Base-by-base conservation (phyloP, 2,797 vertebrate species). In the Helostoma temminkii region DNA sequence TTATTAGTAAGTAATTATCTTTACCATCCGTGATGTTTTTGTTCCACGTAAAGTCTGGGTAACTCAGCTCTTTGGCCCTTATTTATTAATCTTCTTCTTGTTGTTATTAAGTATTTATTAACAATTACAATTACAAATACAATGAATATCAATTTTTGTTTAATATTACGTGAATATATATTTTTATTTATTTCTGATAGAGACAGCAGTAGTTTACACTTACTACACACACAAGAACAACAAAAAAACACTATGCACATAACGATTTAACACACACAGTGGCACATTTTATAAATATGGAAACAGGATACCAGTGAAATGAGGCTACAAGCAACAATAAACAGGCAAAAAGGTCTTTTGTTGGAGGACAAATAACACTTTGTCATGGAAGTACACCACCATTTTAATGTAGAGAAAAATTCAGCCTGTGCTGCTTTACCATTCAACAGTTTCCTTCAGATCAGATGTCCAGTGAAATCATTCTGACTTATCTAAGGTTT, bases 191-290 rank as follows among this genome's bases (percentile, higher is more conserved):
- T 10, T 49, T 64, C 39, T 34, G 14, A 56, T 36, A 19, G 14
- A 26, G 6, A 73, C 26, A 64, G 6, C 36, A 63, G 3, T 46
- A 74, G 16, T 74, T 53, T 67, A 76, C 60, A 83, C 47, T 32
- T 41, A 48, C 21, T 47, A 15, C 36, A 66, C 66, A 80, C 48
- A 53, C 61, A 52, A 18, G 62, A 66, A 65, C n/a, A 50, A 1
- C 37, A 45, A 47, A 11, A 43, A 8, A 66, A 37, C 25, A 71
- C 45, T 19, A 52, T 57, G 22, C 56, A 43, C 9, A 46, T 26
- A 59, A 63, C 30, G 55, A 39, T 48, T 39, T 24, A 64, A 74
- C 49, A 70, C n/a, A 34, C 43, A 16, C 10, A 62, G 28, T 54
- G 41, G 25, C 22, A 72, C 34, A 50, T 24, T 16, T 26, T 19